Evolutionary conservation across 1,140 invertebrate species (phyloP).

Genomic region (Lepidurus apus): DNA sequence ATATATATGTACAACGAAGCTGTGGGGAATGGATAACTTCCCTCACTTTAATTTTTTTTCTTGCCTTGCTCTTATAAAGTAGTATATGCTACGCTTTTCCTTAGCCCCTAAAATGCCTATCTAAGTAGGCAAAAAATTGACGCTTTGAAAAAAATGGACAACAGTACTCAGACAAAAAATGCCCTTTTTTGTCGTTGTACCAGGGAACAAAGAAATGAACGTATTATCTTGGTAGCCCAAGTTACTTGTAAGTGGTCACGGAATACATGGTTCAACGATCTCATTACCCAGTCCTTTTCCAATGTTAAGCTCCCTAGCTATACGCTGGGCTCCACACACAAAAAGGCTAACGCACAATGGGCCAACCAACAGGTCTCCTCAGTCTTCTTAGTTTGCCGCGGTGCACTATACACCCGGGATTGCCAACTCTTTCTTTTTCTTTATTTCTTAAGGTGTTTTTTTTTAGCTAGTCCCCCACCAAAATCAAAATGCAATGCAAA

Average conservation of each 20-base stretch:
- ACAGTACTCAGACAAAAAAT: background rate
- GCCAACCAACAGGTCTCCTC: background rate
- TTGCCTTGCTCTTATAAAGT: background rate
- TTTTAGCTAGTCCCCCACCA: background rate
- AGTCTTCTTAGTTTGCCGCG: background rate
- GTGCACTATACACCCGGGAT: background rate
- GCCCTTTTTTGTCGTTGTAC: background rate
- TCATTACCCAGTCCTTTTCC: slow-evolving; percentile 21
- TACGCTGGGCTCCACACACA: background rate
- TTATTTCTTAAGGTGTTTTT: background rate
- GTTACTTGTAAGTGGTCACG: slow-evolving; percentile 21
- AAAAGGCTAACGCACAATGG: background rate
- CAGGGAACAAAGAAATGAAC: background rate
- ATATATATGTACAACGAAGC: background rate
- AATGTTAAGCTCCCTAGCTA: background rate
- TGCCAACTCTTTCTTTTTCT: background rate
- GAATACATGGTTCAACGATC: slow-evolving; percentile 21
- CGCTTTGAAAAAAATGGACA: background rate
- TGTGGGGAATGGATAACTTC: background rate
- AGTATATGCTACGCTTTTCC: background rate
- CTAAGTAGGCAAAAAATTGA: background rate
- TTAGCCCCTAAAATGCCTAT: background rate
- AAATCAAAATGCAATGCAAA: slow-evolving; percentile 19
- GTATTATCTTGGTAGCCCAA: slow-evolving; percentile 19
- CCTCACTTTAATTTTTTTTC: background rate